phyloP scores from a whole-genome alignment of 1,140 invertebrate genomes.

The Conus betulinus region DNA sequence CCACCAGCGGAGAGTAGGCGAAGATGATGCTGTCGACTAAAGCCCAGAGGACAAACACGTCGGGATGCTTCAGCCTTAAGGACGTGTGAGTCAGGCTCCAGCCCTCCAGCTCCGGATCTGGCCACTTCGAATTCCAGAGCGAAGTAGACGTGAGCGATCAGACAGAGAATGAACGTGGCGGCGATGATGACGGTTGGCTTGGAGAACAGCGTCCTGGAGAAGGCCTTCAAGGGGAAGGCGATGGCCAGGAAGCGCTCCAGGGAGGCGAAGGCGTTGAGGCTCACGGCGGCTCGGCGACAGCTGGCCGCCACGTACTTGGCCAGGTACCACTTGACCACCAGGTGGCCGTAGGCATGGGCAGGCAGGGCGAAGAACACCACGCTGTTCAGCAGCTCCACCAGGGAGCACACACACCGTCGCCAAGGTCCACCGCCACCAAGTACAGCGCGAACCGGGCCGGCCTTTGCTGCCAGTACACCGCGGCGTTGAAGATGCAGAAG shows the following conservation, averaged over 20 bases:
- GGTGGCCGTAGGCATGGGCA: not conserved
- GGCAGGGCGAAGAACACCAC: not conserved
- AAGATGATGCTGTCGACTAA: not conserved
- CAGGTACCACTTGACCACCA: conserved; percentile 23
- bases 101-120: not conserved
- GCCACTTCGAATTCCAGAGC: not conserved
- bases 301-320: conserved; percentile 11
- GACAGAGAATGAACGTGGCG: not conserved
- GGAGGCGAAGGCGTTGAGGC: conserved; percentile 4
- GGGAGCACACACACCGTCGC: conserved; percentile 16
- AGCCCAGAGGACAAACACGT: not conserved
- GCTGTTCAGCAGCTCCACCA: not conserved
- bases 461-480: conserved; percentile 26
- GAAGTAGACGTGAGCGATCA: conserved; percentile 15
- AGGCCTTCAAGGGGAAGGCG: conserved; percentile 20
- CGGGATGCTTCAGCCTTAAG: not conserved
- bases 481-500: conserved; percentile 15
- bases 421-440: conserved; percentile 1
- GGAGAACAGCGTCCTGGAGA: not conserved
- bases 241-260: conserved; percentile 24
- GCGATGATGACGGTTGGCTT: not conserved
- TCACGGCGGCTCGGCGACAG: not conserved
- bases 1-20: conserved; percentile 1
- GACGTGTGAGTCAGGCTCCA: not conserved
- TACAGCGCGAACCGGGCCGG: not conserved